Evolutionary conservation across 2,113 vertebrate genomes (phyloP).

Genomic region (Tonatia bakeri): DNA sequence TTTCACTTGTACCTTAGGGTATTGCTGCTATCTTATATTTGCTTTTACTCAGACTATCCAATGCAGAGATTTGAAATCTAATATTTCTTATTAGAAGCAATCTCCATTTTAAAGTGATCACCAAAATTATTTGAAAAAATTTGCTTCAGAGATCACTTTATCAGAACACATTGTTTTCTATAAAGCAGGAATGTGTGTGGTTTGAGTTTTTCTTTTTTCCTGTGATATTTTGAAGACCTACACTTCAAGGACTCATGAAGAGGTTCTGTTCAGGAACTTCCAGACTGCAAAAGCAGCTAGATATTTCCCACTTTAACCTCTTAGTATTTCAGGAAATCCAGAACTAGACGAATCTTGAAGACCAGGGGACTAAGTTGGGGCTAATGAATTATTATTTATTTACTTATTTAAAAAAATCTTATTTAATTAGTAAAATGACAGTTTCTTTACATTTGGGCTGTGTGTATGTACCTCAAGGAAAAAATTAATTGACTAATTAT

Average conservation of each 20-base stretch:
- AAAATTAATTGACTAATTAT: slow-evolving; percentile 25
- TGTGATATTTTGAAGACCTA: neutral
- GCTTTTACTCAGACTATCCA: neutral
- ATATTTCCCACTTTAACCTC: neutral
- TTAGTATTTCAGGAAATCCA: neutral
- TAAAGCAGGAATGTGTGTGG: neutral
- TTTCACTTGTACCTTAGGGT: neutral
- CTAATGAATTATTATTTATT: neutral
- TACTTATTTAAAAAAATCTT: neutral
- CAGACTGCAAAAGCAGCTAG: neutral
- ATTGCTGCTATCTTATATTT: neutral
- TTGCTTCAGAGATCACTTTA: neutral
- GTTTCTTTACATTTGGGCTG: neutral
- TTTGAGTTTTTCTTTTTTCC: neutral
- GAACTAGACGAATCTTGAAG: neutral
- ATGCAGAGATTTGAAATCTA: neutral
- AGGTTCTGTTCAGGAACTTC: neutral
- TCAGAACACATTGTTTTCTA: neutral
- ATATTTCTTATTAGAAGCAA: neutral
- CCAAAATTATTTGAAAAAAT: neutral
- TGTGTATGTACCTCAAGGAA: neutral
- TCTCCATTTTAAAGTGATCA: neutral
- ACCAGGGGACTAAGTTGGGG: neutral
- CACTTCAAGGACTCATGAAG: neutral
- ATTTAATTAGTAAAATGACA: neutral